These are phyloP conservation scores for Drosophila prostipennis DNA, from an alignment of 2,888 invertebrate genomes.

Conservation along the genomic window DNA sequence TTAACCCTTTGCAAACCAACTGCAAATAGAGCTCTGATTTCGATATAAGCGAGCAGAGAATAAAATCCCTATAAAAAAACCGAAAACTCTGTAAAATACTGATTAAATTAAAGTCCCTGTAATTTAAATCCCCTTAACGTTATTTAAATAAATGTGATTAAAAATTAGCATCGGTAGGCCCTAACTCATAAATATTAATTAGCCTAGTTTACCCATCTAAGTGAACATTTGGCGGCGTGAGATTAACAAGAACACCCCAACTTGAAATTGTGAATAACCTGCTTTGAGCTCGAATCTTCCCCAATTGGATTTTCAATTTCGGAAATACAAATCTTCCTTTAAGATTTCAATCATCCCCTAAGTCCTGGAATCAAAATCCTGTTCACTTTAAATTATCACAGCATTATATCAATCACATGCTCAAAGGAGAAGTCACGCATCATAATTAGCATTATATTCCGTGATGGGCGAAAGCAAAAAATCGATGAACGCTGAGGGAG, in stretches of 20 bases:
- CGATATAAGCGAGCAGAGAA: conserved; percentile 6
- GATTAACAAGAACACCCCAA: conserved; percentile 9
- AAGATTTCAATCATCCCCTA: conserved; percentile 8
- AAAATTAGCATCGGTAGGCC: conserved; percentile 18
- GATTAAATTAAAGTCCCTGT: conserved; percentile 36
- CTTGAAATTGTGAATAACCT: conserved; percentile 37
- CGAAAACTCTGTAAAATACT: conserved; percentile 30
- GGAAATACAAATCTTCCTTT: not conserved
- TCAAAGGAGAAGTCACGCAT: conserved; percentile 31
- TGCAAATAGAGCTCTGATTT: conserved; percentile 3
- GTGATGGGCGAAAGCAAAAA: conserved; percentile 30
- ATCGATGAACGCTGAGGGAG: conserved; percentile 34
- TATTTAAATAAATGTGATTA: conserved; percentile 37
- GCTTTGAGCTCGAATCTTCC: not conserved
- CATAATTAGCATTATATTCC: conserved; percentile 66
- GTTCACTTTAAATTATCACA: conserved; percentile 19
- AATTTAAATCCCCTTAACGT: conserved; percentile 28
- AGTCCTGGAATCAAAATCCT: conserved; percentile 4
- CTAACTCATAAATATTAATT: conserved; percentile 49
- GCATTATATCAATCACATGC: conserved; percentile 22
- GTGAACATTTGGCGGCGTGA: conserved; percentile 24
- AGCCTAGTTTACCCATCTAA: conserved; percentile 59
- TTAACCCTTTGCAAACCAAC: not conserved
- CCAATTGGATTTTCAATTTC: not conserved
- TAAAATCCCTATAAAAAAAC: conserved; percentile 1